Percentiles rank a stretch among this genome's conserved stretches.
Conservation (phyloP, 2,113 vertebrate genomes). For the Pterocles gutturalis region DNA sequence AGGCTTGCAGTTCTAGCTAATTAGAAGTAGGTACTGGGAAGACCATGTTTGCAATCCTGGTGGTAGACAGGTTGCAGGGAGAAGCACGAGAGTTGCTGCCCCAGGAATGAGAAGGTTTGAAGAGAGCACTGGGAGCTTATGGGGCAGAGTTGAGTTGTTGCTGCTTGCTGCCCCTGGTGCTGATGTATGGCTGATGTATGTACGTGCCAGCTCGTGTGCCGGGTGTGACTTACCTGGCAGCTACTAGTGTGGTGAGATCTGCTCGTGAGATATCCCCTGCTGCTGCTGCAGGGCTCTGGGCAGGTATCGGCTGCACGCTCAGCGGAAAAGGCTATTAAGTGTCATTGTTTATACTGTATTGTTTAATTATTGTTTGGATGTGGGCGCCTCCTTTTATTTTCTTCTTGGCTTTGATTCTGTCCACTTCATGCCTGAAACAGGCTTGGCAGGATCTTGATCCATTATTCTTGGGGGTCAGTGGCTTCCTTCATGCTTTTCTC, state of each 20-base stretch:
- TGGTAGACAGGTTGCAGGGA: not conserved
- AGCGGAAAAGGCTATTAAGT: not conserved
- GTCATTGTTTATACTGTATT: not conserved
- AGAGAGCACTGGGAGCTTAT: not conserved
- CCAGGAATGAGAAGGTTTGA: not conserved
- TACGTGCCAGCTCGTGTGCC: not conserved
- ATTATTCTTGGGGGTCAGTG: not conserved
- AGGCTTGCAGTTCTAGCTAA: not conserved
- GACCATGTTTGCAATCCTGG: not conserved
- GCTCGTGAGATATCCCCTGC: not conserved
- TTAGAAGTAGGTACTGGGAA: not conserved
- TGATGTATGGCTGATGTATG: fast-evolving
- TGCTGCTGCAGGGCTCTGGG: not conserved
- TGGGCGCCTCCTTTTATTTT: not conserved
- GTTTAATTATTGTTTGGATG: not conserved
- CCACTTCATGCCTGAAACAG: not conserved
- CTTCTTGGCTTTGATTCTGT: not conserved
- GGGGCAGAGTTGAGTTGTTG: not conserved
- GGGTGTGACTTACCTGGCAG: not conserved
- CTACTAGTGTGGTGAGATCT: not conserved
- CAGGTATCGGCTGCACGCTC: not conserved
- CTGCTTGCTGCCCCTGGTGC: not conserved
- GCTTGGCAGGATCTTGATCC: not conserved
- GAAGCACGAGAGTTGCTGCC: fast-evolving
- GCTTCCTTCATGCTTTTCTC: not conserved